Evolutionary conservation across 2,113 vertebrate species (phyloP), one percentile per base, ranked within the genome.

Genomic region (Oreocharis arfaki): DNA sequence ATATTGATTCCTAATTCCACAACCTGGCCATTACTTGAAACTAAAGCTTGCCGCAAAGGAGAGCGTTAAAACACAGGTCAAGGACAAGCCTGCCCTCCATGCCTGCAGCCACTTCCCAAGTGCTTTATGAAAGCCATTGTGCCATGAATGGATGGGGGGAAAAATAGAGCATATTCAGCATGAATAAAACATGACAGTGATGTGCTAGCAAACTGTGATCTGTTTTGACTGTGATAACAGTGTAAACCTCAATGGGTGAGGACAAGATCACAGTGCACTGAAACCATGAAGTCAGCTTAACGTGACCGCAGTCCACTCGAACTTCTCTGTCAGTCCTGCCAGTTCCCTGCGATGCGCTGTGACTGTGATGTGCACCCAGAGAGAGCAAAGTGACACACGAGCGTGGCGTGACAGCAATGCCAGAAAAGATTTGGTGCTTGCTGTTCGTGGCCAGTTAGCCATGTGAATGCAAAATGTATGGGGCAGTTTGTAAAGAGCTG

Each of bases 141-240:
- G 86, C 94, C 74, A 87, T 93, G 90, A 95, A 91, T 93, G 95
- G 90, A 42, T 33, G 55, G 55, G 56, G 37, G 60, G 6, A 2
- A 2, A 6, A 86, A 92, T 39, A 73, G 57, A 96, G 76, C 90
- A 65, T 56, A 65, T 88, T 93, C 93, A 94, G 94, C 94, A 89
- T 67, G 95, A 95, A 97, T 95, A 94, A 96, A 97, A 95, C 91
- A 69, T 86, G 96, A 95, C 97, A 97, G 91, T 41, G 84, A 95
- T 90, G 90, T 47, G 73, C 89, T 80, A 39, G 93, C 76, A 94
- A 94, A 88, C 90, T 39, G 33, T 96, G 93, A 97, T 97, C 88
- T 80, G 7, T 94, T 96, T 57, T 97, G 96, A 97, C 96, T 89
- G 83, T 87, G 91, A 59, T 97, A 96, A 96, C 80, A 81, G 84